phyloP scores from a whole-genome alignment of 2,797 vertebrate species.

The Microchirus variegatus region DNA sequence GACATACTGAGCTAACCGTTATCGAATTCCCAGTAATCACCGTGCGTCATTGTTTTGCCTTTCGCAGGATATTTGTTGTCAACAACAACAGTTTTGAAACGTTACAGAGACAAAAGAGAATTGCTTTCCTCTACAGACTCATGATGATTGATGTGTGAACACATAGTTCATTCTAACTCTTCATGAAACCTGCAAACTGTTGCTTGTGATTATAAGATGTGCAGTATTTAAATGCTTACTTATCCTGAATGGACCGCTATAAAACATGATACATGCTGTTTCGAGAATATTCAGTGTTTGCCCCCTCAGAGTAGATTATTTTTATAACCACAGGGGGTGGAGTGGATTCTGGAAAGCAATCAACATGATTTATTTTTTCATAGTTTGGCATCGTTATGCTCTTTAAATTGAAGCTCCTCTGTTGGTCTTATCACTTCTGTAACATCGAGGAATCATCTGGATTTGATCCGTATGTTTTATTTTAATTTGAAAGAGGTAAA shows the following conservation, averaged over 20 bases:
- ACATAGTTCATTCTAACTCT: no score
- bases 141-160: no score
- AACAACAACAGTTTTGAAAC: background rate
- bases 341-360: constrained; percentile 7
- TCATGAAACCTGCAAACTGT: no score
- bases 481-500: background rate
- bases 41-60: constrained; percentile 2
- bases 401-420: background rate
- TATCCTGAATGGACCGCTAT: background rate
- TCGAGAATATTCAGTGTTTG: background rate
- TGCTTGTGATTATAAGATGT: no score
- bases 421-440: background rate
- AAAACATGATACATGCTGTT: background rate
- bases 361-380: background rate
- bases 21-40: background rate
- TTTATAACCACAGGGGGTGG: background rate
- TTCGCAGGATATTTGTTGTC: background rate
- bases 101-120: background rate
- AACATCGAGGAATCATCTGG: no score
- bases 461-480: background rate
- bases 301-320: background rate
- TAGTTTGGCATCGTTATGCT: no score
- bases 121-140: background rate
- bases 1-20: constrained; percentile 11
- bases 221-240: no score